These are phyloP conservation scores for Melanotaenia parkinsoni DNA, from an alignment of 2,797 vertebrate genomes.

Conservation along the genomic window DNA sequence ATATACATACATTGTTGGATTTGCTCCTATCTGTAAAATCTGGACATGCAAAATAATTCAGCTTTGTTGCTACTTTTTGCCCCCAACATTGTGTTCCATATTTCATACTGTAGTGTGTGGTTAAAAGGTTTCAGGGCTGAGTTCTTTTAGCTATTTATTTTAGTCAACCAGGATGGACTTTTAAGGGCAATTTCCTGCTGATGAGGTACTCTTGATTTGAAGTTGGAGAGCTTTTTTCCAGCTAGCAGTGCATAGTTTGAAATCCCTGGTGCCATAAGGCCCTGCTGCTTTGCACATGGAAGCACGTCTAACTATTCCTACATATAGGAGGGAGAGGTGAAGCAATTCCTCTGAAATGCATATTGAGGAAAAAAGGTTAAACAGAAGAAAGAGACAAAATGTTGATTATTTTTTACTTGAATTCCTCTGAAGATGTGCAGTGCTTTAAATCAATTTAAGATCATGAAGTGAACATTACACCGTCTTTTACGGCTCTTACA, in stretches of 20 bases:
- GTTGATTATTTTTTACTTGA: constrained; percentile 3
- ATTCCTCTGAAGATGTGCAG: constrained; percentile 4
- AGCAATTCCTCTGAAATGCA: neutral
- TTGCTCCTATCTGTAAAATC: constrained; percentile 22
- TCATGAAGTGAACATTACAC: constrained; percentile 11
- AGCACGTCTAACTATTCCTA: neutral
- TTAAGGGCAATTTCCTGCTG: constrained; percentile 14
- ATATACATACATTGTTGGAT: constrained; percentile 31
- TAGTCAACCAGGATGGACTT: constrained; percentile 3
- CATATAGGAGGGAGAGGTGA: neutral
- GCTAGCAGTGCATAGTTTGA: constrained; percentile 17
- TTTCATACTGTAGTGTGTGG: constrained; percentile 13
- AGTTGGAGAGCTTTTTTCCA: constrained; percentile 33
- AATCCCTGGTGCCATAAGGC: constrained; percentile 29
- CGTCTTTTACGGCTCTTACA: neutral
- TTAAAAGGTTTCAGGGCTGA: constrained; percentile 23
- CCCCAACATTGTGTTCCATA: constrained; percentile 1
- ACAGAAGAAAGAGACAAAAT: neutral
- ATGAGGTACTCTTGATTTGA: constrained; percentile 22
- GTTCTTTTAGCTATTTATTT: constrained; percentile 17
- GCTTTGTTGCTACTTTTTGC: neutral
- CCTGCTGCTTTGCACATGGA: constrained; percentile 9
- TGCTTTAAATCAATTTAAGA: constrained; percentile 8
- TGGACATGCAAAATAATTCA: neutral
- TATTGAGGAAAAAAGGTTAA: neutral